Evolutionary conservation across 2,113 vertebrate genomes (phyloP).

Genomic region (Passer montanus): DNA sequence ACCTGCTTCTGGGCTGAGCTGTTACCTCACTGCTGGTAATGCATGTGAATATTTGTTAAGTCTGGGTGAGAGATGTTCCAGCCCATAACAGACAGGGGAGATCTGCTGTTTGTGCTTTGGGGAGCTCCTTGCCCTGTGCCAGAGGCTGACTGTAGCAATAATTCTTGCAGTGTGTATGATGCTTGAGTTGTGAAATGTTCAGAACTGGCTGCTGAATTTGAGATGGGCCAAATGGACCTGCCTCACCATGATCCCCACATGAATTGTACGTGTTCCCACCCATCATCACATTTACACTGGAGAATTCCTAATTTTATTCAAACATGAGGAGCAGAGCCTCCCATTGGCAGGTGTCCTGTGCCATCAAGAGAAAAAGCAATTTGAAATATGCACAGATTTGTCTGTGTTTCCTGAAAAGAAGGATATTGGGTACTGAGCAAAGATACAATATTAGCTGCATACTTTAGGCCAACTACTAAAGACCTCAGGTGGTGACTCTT

Average conservation of each 20-base stretch:
- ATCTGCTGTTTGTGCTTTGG: background rate
- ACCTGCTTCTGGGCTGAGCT: background rate
- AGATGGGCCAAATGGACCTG: background rate
- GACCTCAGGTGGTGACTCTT: background rate
- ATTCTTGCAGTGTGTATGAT: background rate
- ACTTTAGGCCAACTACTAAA: background rate
- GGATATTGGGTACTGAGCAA: background rate
- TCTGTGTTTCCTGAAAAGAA: background rate
- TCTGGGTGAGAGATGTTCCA: background rate
- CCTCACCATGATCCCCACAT: background rate
- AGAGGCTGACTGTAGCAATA: background rate
- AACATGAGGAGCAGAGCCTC: background rate
- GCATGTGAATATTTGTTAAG: background rate
- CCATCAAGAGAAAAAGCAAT: background rate
- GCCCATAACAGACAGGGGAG: background rate
- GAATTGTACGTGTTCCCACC: fast-evolving
- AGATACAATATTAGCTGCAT: background rate
- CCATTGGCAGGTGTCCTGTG: background rate
- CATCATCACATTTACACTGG: background rate
- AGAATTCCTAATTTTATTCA: background rate
- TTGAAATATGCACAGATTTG: background rate
- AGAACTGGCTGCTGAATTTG: background rate
- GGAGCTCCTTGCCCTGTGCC: background rate
- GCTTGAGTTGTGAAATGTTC: background rate
- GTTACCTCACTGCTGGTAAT: background rate